Evolutionary conservation across 92 coral and sea anemone species (phyloP).

Genomic region (Nematostella vectensis): DNA sequence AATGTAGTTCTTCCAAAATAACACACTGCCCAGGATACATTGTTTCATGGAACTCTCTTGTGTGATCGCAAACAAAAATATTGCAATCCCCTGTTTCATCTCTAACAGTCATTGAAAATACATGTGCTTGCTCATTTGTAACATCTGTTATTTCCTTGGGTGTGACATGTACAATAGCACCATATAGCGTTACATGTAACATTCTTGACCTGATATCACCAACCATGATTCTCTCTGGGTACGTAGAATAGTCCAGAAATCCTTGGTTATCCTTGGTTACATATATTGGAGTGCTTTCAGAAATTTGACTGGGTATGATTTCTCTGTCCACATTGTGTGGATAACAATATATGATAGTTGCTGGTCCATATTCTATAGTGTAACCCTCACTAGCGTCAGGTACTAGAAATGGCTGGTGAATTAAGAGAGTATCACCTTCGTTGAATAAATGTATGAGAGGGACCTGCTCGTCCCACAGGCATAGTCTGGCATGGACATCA

Average conservation of each 20-base stretch:
- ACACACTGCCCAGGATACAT: constrained; percentile 73
- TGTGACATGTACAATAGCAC: constrained; percentile 31
- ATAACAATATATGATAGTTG: constrained; percentile 62
- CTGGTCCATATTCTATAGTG: constrained; percentile 88
- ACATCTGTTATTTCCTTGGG: constrained; percentile 31
- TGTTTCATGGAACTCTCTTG: constrained; percentile 24
- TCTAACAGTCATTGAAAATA: constrained; percentile 34
- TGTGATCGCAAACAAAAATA: constrained; percentile 52
- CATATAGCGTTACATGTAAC: constrained; percentile 62
- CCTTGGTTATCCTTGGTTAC: constrained; percentile 87
- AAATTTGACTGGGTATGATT: constrained; percentile 65
- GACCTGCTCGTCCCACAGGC: constrained; percentile 88
- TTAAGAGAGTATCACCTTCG: constrained; percentile 68
- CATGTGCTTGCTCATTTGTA: constrained; percentile 40
- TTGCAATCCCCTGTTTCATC: constrained; percentile 49
- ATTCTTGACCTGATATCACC: constrained; percentile 71
- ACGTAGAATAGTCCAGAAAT: constrained; percentile 77
- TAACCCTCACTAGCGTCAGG: constrained; percentile 62
- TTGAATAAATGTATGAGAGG: constrained; percentile 66
- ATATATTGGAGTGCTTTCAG: constrained; percentile 53
- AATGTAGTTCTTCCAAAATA: constrained; percentile 57
- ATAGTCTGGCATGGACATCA: constrained; percentile 64
- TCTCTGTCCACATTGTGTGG: constrained; percentile 45
- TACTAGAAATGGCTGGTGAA: constrained; percentile 72
- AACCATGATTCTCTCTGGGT: constrained; percentile 73